A percentile compares a stretch with the other conserved stretches of the same genome.
phyloP scores from a whole-genome alignment of 1,140 invertebrate genomes.

The Augochlora pura region DNA sequence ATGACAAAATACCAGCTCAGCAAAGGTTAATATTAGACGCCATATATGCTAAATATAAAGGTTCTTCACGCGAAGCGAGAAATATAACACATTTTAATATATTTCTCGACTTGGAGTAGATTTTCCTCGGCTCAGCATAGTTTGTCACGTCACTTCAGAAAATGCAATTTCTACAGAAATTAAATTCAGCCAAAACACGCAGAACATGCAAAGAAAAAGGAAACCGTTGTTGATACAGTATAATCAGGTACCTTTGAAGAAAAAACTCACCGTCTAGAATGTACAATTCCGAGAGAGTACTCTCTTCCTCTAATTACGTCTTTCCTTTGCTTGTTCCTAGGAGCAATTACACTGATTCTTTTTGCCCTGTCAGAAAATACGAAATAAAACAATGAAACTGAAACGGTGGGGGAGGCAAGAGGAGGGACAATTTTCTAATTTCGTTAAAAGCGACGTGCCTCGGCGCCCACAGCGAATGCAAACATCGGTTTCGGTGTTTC shows the following conservation, averaged over 20 bases:
- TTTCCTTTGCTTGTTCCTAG: not conserved
- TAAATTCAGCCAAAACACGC: not conserved
- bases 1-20: too few relatives aligned
- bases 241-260: not conserved
- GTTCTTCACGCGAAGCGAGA: too few relatives aligned
- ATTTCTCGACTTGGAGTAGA: too few relatives aligned
- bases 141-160: too few relatives aligned
- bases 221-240: too few relatives aligned
- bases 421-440: constrained; percentile 8
- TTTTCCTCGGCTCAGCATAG: too few relatives aligned
- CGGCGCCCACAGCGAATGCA: not conserved
- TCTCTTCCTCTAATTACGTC: not conserved
- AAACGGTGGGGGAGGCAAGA: not conserved
- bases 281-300: not conserved
- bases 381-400: not conserved
- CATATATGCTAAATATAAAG: too few relatives aligned
- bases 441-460: not conserved
- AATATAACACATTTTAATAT: too few relatives aligned
- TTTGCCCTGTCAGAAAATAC: not conserved
- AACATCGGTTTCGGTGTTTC: constrained; percentile 15
- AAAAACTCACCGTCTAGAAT: not conserved
- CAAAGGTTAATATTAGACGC: too few relatives aligned
- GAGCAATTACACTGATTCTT: constrained; percentile 8
- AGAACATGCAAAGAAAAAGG: not conserved
- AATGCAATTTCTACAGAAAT: too few relatives aligned